These are phyloP conservation scores for Aricia agestis DNA, from an alignment of 1,140 invertebrate species.

Conservation along the genomic window DNA sequence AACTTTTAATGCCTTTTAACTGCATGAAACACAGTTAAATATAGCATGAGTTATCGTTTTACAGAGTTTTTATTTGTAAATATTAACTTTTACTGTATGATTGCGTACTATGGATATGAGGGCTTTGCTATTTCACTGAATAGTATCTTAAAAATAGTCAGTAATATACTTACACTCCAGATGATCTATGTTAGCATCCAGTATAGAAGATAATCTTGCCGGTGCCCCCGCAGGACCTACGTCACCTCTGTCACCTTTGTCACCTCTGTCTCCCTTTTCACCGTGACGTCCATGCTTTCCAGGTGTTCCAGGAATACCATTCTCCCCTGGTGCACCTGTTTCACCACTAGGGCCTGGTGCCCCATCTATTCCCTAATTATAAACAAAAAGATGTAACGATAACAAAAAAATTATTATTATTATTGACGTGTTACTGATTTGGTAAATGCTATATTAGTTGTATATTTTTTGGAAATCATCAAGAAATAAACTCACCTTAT, in stretches of 20 bases:
- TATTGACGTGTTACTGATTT: too few relatives aligned
- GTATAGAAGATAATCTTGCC: constrained; percentile 46
- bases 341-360: constrained; percentile 41
- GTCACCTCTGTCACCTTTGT: constrained; percentile 45
- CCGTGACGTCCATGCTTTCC: constrained; percentile 42
- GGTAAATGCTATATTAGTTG: too few relatives aligned
- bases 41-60: too few relatives aligned
- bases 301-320: constrained; percentile 34
- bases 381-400: too few relatives aligned
- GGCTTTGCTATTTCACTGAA: too few relatives aligned
- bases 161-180: constrained; percentile 39
- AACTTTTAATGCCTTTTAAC: too few relatives aligned
- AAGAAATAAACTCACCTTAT: constrained; percentile 24
- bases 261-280: constrained; percentile 42
- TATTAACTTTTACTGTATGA: too few relatives aligned
- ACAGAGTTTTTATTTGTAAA: too few relatives aligned
- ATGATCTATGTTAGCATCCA: constrained; percentile 41
- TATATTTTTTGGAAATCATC: too few relatives aligned
- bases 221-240: constrained; percentile 41
- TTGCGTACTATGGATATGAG: too few relatives aligned
- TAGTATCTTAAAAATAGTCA: not conserved
- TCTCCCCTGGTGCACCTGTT: constrained; percentile 38
- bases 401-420: too few relatives aligned
- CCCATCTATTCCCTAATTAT: constrained; percentile 34
- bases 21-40: too few relatives aligned